Conservation (phyloP, 2,113 vertebrate genomes). For the Elephas maximus region DNA sequence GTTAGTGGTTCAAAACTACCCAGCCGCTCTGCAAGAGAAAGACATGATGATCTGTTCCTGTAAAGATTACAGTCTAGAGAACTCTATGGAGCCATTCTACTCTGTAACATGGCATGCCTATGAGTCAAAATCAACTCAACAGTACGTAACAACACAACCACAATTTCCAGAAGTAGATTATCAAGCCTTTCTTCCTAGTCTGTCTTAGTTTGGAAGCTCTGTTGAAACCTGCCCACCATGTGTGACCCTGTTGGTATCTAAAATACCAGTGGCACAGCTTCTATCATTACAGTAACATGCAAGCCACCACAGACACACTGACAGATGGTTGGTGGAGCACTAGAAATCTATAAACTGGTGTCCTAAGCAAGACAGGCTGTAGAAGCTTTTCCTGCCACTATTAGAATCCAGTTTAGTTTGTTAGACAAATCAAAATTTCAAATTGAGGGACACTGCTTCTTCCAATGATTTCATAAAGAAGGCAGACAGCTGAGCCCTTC, state of each 20-base stretch:
- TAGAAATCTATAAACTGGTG: not conserved
- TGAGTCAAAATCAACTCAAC: not conserved
- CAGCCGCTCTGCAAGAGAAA: not conserved
- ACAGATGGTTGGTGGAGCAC: not conserved
- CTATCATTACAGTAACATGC: not conserved
- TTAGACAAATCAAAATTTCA: not conserved
- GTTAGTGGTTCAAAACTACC: not conserved
- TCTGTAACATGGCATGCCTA: not conserved
- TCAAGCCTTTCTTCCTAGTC: not conserved
- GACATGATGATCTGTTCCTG: not conserved
- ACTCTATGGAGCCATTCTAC: not conserved
- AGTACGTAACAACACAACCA: not conserved
- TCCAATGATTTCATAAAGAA: not conserved
- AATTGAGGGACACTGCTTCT: not conserved
- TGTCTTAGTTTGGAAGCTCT: not conserved
- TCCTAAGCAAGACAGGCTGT: not conserved
- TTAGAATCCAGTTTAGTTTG: not conserved
- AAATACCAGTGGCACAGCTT: not conserved
- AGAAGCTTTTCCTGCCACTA: not conserved
- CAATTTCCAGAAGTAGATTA: not conserved
- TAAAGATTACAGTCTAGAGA: not conserved
- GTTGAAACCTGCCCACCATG: not conserved
- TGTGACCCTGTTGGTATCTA: not conserved
- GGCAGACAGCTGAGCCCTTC: not conserved
- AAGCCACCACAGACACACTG: not conserved